Percentiles rank a stretch among this genome's conserved stretches.
phyloP scores from a whole-genome alignment of 2,797 vertebrate species.

The Pyrocephalus nanus region DNA sequence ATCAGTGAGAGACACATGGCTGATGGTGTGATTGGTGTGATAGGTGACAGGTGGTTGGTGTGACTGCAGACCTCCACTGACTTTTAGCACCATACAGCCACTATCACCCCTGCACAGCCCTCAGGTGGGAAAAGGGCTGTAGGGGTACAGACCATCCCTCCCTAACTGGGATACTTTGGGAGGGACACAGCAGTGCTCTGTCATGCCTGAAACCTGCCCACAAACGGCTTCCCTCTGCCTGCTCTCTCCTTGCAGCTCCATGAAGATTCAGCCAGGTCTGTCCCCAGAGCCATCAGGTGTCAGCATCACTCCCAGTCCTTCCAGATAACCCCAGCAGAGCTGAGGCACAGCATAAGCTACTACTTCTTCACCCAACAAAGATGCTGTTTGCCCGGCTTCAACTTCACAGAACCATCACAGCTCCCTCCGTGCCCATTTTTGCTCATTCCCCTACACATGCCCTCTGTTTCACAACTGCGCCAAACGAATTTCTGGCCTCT shows the following conservation, averaged over 20 bases:
- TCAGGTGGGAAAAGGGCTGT: neutral
- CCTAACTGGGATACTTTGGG: too few species aligned
- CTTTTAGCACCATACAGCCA: neutral
- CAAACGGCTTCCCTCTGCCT: neutral
- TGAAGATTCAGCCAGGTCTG: neutral
- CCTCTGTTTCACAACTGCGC: neutral
- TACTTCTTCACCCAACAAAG: neutral
- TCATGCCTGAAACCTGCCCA: neutral
- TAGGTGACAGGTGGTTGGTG: rapidly evolving
- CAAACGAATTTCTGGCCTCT: neutral
- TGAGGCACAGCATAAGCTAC: rapidly evolving
- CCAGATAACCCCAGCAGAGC: neutral
- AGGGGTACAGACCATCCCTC: neutral
- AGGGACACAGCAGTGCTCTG: neutral
- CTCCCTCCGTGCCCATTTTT: rapidly evolving
- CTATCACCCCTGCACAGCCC: rapidly evolving
- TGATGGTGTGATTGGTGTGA: rapidly evolving
- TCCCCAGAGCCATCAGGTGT: rapidly evolving
- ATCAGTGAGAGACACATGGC: rapidly evolving
- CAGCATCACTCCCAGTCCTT: neutral
- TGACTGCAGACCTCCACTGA: neutral
- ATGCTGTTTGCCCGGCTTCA: neutral
- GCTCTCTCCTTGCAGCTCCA: neutral
- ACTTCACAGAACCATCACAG: neutral
- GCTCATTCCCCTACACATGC: neutral